phyloP scores from a whole-genome alignment of 2,888 invertebrate genomes.

The Bimastos eiseni region DNA sequence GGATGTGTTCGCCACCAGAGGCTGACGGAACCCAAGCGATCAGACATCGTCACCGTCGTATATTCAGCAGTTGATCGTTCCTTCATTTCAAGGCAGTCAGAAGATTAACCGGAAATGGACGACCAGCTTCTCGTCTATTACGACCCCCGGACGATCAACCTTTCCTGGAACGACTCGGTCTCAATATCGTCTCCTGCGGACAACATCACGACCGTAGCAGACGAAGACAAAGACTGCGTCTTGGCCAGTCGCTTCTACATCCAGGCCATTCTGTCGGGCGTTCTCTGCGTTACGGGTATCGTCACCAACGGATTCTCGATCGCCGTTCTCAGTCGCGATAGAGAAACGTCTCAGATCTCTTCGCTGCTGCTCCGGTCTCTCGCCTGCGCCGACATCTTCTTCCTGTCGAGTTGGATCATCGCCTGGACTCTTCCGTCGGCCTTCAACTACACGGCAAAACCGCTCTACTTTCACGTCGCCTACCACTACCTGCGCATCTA shows the following conservation, averaged over 20 bases:
- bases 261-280: neutral
- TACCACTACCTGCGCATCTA: constrained; percentile 26
- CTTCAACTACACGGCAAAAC: constrained; percentile 17
- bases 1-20: neutral
- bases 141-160: neutral
- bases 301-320: constrained; percentile 28
- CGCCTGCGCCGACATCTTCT: constrained; percentile 32
- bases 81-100: neutral
- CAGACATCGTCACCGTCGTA: neutral
- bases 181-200: neutral
- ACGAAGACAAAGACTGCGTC: neutral
- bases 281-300: constrained; percentile 25
- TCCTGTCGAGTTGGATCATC: constrained; percentile 26
- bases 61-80: neutral
- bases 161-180: neutral
- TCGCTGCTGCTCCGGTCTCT: constrained; percentile 31
- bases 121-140: neutral
- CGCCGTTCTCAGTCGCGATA: constrained; percentile 31
- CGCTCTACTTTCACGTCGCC: neutral
- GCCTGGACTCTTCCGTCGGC: constrained; percentile 26
- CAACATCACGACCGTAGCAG: neutral
- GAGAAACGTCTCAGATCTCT: constrained; percentile 27
- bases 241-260: constrained; percentile 20
- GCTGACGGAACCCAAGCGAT: neutral
- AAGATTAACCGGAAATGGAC: neutral